Evolutionary conservation across 2,888 invertebrate species (phyloP), one percentile per base, ranked within the genome.

Genomic region (Drosophila cyrtoloma): DNA sequence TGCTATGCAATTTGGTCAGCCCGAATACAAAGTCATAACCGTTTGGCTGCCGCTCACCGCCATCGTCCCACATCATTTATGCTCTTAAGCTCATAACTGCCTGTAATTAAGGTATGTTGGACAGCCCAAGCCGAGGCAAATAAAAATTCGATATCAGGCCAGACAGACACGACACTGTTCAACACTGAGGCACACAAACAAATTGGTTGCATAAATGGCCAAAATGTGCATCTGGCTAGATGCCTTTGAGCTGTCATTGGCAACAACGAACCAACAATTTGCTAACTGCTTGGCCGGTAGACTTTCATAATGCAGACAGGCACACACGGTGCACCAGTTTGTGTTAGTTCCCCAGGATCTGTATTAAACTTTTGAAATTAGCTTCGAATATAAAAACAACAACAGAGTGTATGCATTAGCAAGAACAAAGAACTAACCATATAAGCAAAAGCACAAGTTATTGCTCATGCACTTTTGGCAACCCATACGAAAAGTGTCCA

Each of bases 81-180:
- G 86, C 86, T 86, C 86, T 86, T 86, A 87, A 90, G 85, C 87
- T 71, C 89, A 90, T 89, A 86, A 89, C 89, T 90, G 90, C 79
- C 84, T 77, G 87, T 86, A 90, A 86, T 86, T 90, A 86, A 90
- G 90, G 86, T 79, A 85, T 83, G 88, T 90, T 82, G 82, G 64
- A 64, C 76, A 32, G 62, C 71, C 64, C 77, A 56, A 71, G 44
- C 50, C 66, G 71, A 53, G 52, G 57, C 68, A 88, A 86, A 83
- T 83, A 84, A 86, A 89, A 86, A 80, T 78, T 75, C 78, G 74
- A 89, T 89, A 89, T 82, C 81, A 68, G 53, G 35, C 44, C 77
- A 55, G 66, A 58, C 69, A 63, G 37, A 53, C 70, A 26, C 16
- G 66, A 33, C 26, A 22, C 28, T 5, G 10, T 30, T 35, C 33